Base-by-base conservation (phyloP, 64 coral and sea anemone genomes). In the Dendronephthya gigantea region DNA sequence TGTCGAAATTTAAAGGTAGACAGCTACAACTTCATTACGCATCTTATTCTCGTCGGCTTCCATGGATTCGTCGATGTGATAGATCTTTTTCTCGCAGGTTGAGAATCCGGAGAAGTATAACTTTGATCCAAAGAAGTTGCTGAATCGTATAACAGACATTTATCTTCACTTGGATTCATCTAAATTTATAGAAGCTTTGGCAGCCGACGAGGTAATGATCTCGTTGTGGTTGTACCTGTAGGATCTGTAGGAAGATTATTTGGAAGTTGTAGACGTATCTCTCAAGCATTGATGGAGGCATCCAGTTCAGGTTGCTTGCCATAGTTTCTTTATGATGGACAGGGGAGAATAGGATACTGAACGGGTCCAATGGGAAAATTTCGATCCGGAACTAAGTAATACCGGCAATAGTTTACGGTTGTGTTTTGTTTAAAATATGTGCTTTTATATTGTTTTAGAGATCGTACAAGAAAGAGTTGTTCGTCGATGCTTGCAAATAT, bases 21-120 rank as follows among this genome's bases (percentile, higher is more conserved):
- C 27, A 28, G 10, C 7, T 7, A 62, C 19, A n/a, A n/a, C 55
- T 15, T 11, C 23, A 58, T 58, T 22, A 7, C 41, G 41, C 41
- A 45, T 62, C 8, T 62, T 62, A n/a, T 5, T 17, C 25, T 62
- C 0, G 16, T n/a, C 8, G 4, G 19, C 19, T 69, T 23, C 40
- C 17, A 76, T 25, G 33, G 7, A 35, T 35, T 36, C 32, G 49
- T n/a, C 9, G 37, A 32, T 29, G 15, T 70, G 11, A 68, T 15
- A 29, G 9, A 4, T 29, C 25, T 25, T 82, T 12, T 49, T 88
- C 43, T 83, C 49, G 27, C 59, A 98, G 95, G 95, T 98, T 8
- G 93, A 98, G 83, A 91, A 82, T 72, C 95, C 95, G 22, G 95
- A 98, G 83, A 98, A 98, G 36, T 98, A 93, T 88, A 92, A 92